Evolutionary conservation across 2,797 vertebrate species (phyloP).

Genomic region (Falco rusticolus): DNA sequence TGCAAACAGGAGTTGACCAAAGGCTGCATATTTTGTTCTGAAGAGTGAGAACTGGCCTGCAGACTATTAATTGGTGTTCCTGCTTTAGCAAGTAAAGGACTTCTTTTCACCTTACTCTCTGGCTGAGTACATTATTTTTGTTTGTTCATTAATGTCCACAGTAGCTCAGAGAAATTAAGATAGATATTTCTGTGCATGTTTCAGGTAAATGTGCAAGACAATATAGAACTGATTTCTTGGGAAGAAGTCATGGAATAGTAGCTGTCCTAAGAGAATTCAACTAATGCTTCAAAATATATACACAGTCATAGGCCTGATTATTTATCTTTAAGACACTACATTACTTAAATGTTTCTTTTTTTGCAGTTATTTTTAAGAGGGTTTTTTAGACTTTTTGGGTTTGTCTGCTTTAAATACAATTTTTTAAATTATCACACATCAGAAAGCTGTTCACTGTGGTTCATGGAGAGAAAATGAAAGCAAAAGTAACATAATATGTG

Average conservation of each 20-base stretch:
- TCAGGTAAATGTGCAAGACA: not conserved
- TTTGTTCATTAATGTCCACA: not conserved
- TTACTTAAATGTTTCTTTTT: not conserved
- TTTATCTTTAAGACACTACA: not conserved
- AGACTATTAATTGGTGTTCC: not conserved
- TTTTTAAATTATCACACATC: not conserved
- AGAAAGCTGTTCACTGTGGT: not conserved
- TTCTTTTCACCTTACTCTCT: not conserved
- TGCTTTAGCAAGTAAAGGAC: not conserved
- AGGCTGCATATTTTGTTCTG: not conserved
- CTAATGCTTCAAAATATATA: not conserved
- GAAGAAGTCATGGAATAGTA: not conserved
- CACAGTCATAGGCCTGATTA: not conserved
- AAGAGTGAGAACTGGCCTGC: not conserved
- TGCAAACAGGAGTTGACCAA: not conserved
- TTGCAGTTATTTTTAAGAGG: not conserved
- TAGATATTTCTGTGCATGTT: not conserved
- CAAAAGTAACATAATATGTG: constrained; percentile 47
- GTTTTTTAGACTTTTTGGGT: accelerated
- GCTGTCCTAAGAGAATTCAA: not conserved
- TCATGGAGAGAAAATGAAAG: constrained; percentile 47
- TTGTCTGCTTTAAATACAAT: not conserved
- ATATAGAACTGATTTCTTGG: not conserved
- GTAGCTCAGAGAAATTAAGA: not conserved
- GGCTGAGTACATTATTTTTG: not conserved